Evolutionary conservation across 2,888 invertebrate species (phyloP).

Genomic region (Netelia virgata): DNA sequence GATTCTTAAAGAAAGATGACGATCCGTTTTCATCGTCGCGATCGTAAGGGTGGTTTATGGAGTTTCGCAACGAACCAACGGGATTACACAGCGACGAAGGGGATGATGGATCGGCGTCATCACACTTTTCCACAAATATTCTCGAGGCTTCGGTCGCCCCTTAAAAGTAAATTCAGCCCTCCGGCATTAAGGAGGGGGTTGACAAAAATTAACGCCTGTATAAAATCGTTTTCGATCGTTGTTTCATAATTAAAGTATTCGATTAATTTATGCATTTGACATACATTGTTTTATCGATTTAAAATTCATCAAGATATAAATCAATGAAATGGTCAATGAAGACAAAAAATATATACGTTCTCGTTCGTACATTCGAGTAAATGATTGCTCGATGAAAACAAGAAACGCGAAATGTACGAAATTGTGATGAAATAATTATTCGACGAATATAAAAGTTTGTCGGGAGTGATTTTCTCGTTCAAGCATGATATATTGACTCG

Average conservation of each 20-base stretch:
- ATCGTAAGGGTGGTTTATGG: conserved; percentile 9
- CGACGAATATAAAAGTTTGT: conserved; percentile 15
- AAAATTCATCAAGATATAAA: background rate
- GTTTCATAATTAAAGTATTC: background rate
- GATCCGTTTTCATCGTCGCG: conserved; percentile 23
- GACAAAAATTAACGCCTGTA: background rate
- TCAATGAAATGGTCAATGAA: background rate
- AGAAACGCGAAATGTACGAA: background rate
- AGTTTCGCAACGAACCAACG: conserved; percentile 41
- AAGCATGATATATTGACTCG: conserved; percentile 31
- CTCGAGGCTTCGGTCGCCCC: conserved; percentile 9
- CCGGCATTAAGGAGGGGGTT: background rate
- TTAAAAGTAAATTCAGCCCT: conserved; percentile 8
- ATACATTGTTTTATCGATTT: background rate
- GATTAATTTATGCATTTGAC: background rate
- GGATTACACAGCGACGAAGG: conserved; percentile 23
- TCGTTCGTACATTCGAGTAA: background rate
- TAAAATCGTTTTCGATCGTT: background rate
- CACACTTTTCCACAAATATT: background rate
- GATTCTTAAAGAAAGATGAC: conserved; percentile 21
- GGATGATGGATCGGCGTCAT: conserved; percentile 49
- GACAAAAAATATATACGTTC: background rate
- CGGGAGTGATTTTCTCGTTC: conserved; percentile 27
- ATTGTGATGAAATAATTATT: conserved; percentile 22
- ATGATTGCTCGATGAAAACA: background rate